Evolutionary conservation across 2,888 invertebrate species (phyloP).

Genomic region (Bursaphelenchus okinawaensis): DNA sequence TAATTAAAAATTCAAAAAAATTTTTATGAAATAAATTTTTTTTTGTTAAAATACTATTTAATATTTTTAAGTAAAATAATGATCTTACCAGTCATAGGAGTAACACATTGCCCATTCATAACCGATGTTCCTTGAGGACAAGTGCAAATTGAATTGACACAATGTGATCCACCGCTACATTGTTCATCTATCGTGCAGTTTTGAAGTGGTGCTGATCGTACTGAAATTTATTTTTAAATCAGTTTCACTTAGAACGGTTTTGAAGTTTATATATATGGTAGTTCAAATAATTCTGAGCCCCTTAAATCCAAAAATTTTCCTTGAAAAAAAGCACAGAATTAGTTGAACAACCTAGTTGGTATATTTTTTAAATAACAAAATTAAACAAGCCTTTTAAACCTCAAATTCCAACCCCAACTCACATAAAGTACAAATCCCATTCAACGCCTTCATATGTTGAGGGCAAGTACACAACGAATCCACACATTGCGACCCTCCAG

Average conservation of each 20-base stretch:
- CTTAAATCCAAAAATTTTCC: too few relatives aligned
- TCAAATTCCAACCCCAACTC: too few relatives aligned
- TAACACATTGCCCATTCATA: slow-evolving; percentile 51
- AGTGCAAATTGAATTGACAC: slow-evolving; percentile 50
- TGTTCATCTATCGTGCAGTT: slow-evolving; percentile 41
- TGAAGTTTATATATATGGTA: too few relatives aligned
- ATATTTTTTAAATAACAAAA: background rate
- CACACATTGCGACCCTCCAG: slow-evolving; percentile 48
- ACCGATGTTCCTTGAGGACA: slow-evolving; percentile 42
- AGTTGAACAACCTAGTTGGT: too few relatives aligned
- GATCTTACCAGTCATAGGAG: slow-evolving; percentile 51
- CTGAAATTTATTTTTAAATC: slow-evolving; percentile 23
- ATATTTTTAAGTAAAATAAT: too few relatives aligned
- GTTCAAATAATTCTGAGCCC: too few relatives aligned
- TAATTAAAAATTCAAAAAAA: too few relatives aligned
- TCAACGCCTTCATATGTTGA: slow-evolving; percentile 26
- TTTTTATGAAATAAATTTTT: background rate
- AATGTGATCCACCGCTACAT: slow-evolving; percentile 51
- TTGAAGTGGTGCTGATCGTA: slow-evolving; percentile 28
- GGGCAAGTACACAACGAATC: slow-evolving; percentile 31
- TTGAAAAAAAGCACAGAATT: too few relatives aligned
- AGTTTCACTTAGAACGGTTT: too few relatives aligned
- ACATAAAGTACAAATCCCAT: slow-evolving; percentile 35
- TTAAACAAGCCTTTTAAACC: too few relatives aligned
- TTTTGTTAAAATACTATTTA: too few relatives aligned